Evolutionary conservation across 1,140 invertebrate genomes (phyloP).

Genomic region (Cotesia typhae): DNA sequence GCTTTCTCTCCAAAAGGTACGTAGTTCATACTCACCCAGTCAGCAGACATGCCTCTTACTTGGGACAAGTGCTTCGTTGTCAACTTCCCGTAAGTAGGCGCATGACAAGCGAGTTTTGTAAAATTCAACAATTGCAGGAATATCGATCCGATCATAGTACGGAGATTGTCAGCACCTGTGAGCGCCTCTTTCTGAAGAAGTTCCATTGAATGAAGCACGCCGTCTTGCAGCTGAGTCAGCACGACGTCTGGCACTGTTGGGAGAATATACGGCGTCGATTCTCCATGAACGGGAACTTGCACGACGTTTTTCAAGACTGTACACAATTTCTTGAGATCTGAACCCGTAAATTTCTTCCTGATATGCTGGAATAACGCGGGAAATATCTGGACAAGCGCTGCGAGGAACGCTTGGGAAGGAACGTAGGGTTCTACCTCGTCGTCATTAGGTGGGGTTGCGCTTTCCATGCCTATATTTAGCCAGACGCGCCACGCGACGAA

Average conservation of each 20-base stretch:
- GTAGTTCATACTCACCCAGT: conserved; percentile 87
- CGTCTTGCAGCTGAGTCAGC: conserved; percentile 85
- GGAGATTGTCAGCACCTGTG: conserved; percentile 71
- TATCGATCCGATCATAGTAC: conserved; percentile 79
- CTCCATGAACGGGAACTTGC: conserved; percentile 83
- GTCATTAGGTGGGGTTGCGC: conserved; percentile 74
- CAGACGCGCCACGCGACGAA: conserved; percentile 84
- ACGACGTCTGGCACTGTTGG: conserved; percentile 78
- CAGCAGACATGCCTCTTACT: conserved; percentile 65
- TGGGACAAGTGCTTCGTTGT: conserved; percentile 66
- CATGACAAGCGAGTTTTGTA: conserved; percentile 76
- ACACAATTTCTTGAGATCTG: conserved; percentile 84
- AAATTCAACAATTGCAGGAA: conserved; percentile 82
- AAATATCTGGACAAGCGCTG: conserved; percentile 93
- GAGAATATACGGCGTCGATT: conserved; percentile 82
- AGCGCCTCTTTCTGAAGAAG: conserved; percentile 83
- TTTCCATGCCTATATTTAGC: conserved; percentile 84
- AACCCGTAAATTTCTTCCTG: conserved; percentile 77
- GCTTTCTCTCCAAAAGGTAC: conserved; percentile 89
- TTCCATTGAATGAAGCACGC: conserved; percentile 82
- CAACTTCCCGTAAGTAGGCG: conserved; percentile 72
- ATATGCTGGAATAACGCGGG: conserved; percentile 92
- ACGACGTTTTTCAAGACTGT: conserved; percentile 80
- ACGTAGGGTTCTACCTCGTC: conserved; percentile 73
- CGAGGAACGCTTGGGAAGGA: conserved; percentile 91